Evolutionary conservation across 1,140 invertebrate species (phyloP).

Genomic region (Metopolophium dirhodum): DNA sequence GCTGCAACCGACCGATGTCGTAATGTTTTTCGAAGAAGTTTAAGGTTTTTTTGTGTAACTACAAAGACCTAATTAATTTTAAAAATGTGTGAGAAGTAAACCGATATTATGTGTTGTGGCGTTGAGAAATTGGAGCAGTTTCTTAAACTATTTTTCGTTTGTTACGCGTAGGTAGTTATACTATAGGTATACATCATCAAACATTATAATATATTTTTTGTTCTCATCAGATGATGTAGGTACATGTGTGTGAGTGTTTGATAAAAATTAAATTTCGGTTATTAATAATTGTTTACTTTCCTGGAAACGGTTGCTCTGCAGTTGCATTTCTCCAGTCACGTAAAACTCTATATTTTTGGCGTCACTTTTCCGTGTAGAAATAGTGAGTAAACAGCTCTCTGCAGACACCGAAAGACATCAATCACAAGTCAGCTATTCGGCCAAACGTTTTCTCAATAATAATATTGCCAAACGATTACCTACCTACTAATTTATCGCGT

Average conservation of each 20-base stretch:
- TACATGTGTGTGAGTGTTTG: neutral
- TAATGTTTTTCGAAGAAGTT: constrained; percentile 13
- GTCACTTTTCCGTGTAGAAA: neutral
- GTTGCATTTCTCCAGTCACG: neutral
- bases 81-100: constrained; percentile 34
- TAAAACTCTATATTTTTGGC: neutral
- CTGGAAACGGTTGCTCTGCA: neutral
- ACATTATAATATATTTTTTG: constrained; percentile 1
- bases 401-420: neutral
- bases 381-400: neutral
- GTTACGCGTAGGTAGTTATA: neutral
- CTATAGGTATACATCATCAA: neutral
- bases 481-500: neutral
- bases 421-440: neutral
- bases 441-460: neutral
- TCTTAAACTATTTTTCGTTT: neutral
- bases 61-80: constrained; percentile 36
- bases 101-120: constrained; percentile 8
- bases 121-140: constrained; percentile 37
- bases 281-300: neutral
- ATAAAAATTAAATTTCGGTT: neutral
- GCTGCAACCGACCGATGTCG: neutral
- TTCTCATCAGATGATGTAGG: neutral
- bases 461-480: too few relatives aligned
- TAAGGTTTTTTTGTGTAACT: constrained; percentile 35